These are phyloP conservation scores for Chlorodrepanis virens DNA, from an alignment of 2,113 vertebrate species.

Conservation along the genomic window DNA sequence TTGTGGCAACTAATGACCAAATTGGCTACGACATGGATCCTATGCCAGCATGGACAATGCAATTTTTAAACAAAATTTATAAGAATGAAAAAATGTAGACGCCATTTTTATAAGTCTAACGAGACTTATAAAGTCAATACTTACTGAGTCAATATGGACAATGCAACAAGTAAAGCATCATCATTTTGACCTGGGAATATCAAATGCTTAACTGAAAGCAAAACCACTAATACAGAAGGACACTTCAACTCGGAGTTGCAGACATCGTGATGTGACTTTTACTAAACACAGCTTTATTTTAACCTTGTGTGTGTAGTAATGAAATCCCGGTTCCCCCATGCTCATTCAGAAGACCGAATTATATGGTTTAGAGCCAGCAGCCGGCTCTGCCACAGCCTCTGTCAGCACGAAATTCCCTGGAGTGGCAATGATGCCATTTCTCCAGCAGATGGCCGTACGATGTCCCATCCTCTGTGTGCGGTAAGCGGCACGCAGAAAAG, in stretches of 20 bases:
- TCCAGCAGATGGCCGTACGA: constrained; percentile 69
- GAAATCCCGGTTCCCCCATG: background rate
- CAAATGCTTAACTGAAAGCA: background rate
- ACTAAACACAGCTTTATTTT: background rate
- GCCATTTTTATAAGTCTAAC: background rate
- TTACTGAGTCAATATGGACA: no score
- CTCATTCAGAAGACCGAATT: background rate
- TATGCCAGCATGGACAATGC: background rate
- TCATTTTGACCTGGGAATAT: background rate
- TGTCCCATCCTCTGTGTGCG: background rate
- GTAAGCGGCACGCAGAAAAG: background rate
- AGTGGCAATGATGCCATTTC: background rate
- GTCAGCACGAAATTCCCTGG: background rate
- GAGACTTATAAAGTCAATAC: background rate
- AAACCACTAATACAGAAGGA: background rate
- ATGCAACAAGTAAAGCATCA: background rate
- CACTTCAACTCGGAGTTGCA: background rate
- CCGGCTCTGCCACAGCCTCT: background rate
- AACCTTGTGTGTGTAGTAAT: background rate
- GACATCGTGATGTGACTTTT: background rate
- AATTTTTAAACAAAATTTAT: background rate
- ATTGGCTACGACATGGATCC: background rate
- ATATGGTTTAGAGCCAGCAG: background rate
- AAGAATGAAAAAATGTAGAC: background rate
- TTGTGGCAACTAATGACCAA: background rate